Evolutionary conservation across 2,113 vertebrate genomes (phyloP), one percentile per base, ranked within the genome.

Genomic region (Lipophrys pholis): DNA sequence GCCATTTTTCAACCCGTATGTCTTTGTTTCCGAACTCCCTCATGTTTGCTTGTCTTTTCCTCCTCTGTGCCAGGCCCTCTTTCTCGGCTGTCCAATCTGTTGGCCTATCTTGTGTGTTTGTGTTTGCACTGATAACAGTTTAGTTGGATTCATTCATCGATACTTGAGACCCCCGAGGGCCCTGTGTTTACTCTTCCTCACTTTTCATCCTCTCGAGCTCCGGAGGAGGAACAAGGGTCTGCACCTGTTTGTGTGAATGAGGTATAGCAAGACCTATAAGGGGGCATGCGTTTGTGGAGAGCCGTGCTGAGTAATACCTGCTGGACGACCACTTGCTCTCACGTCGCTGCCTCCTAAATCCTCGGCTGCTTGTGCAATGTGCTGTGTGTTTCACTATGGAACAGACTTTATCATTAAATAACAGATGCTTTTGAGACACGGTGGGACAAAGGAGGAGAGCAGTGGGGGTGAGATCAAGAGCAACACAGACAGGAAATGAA

Each of bases 91-190:
- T 80, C 58, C 65, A 48, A 68, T 89, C 72, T 82, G 75, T 73
- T 51, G 56, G 77, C 75, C 75, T 75, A 57, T 90, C 73, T 70
- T 30, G 15, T 58, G 78, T 83, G 80, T 79, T 84, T 85, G 73
- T 85, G 82, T 88, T 90, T 87, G 52, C 78, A 82, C 71, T 81
- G 78, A 81, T 86, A 78, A 84, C 83, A 86, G 73, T 89, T 90
- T 85, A 83, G 83, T 64, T 56, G 62, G 69, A 84, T 81, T 72
- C 12, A 64, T 68, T 76, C 69, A 80, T 89, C 55, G 60, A 91
- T 87, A 84, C 56, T 73, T 6, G 2, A 73, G 84, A 86, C 87
- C 80, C 87, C 76, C 42, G 67, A 73, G 79, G 65, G 68, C 82
- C 61, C 46, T 49, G 10, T 67, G 85, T 87, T 87, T 81, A 80